These are phyloP conservation scores for Criorhina ranunculi DNA, from an alignment of 2,888 invertebrate species.

Conservation along the genomic window DNA sequence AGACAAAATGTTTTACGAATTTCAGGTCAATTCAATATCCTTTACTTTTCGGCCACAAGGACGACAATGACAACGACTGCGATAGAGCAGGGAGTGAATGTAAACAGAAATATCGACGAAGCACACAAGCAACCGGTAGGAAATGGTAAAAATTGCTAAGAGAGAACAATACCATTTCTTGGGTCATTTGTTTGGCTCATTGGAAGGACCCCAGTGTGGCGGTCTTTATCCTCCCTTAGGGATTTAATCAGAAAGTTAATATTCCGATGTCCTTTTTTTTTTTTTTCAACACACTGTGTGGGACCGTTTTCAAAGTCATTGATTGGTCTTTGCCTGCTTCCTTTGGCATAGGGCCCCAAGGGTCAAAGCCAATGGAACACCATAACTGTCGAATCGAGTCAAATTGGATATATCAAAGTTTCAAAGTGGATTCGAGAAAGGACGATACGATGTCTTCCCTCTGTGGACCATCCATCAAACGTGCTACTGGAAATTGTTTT, in stretches of 20 bases:
- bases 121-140: slow-evolving; percentile 35
- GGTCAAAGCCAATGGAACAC: slow-evolving; percentile 57
- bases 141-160: slow-evolving; percentile 48
- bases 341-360: slow-evolving; percentile 5
- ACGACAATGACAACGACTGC: slow-evolving; percentile 6
- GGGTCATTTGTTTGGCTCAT: slow-evolving; percentile 58
- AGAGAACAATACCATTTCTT: slow-evolving; percentile 57
- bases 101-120: slow-evolving; percentile 20
- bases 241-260: slow-evolving; percentile 76
- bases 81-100: slow-evolving; percentile 34
- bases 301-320: slow-evolving; percentile 56
- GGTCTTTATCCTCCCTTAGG: slow-evolving; percentile 50
- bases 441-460: slow-evolving; percentile 21
- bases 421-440: slow-evolving; percentile 37
- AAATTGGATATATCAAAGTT: slow-evolving; percentile 65
- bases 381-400: slow-evolving; percentile 69
- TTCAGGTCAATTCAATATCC: slow-evolving; percentile 68
- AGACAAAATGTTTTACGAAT: slow-evolving; percentile 72
- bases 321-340: slow-evolving; percentile 43
- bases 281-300: slow-evolving; percentile 26
- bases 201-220: slow-evolving; percentile 34
- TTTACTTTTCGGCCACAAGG: slow-evolving; percentile 3
- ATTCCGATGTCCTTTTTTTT: slow-evolving; percentile 63
- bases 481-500: slow-evolving; percentile 41
- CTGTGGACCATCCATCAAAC: slow-evolving; percentile 63